A percentile compares a stretch with the other conserved stretches of the same genome.
phyloP scores from a whole-genome alignment of 1,140 invertebrate species.

The Chironomus tepperi region DNA sequence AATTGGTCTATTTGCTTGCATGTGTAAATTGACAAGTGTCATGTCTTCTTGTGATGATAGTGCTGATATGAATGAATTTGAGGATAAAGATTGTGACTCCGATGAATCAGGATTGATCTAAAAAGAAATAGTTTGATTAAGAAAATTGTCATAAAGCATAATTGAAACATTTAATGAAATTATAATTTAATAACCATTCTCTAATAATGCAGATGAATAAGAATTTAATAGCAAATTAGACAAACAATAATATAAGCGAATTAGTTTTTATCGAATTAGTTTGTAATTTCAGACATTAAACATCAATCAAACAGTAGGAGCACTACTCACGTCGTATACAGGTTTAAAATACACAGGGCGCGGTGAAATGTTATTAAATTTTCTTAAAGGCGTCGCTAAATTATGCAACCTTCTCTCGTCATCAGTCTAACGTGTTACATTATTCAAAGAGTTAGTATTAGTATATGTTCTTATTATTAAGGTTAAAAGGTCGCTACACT shows the following conservation, averaged over 20 bases:
- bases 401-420: constrained; percentile 41
- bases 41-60: constrained; percentile 90
- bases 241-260: background rate
- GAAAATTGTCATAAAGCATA: background rate
- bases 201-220: too few relatives aligned
- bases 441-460: background rate
- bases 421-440: constrained; percentile 34
- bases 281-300: background rate
- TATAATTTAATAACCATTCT: too few relatives aligned
- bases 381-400: constrained; percentile 41
- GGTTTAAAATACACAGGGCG: constrained; percentile 39
- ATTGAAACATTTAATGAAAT: background rate
- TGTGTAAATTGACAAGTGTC: constrained; percentile 85
- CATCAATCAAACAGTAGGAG: background rate
- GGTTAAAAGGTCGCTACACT: too few relatives aligned
- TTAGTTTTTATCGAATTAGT: background rate
- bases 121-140: constrained; percentile 40
- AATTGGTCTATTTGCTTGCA: constrained; percentile 91
- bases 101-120: constrained; percentile 41
- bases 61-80: constrained; percentile 84
- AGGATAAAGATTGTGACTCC: constrained; percentile 55
- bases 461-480: too few relatives aligned
- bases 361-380: constrained; percentile 40
- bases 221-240: too few relatives aligned
- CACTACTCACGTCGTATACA: constrained; percentile 40